A percentile compares a stretch with the other conserved stretches of the same genome.
Conservation (phyloP, 2,113 vertebrate genomes). For the Peromyscus maniculatus region DNA sequence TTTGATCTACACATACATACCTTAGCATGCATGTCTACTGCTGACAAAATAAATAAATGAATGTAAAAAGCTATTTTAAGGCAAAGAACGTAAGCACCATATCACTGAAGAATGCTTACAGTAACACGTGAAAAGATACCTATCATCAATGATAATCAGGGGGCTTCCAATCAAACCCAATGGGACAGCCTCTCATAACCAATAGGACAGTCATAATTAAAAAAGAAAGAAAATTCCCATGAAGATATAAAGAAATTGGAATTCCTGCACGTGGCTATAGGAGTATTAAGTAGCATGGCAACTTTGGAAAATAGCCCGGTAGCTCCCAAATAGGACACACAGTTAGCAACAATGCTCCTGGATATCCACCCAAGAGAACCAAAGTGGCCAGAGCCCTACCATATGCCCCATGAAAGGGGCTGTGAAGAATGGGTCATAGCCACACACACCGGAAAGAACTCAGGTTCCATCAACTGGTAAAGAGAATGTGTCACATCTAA, state of each 20-base stretch:
- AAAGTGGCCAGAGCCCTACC: background rate
- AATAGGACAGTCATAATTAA: background rate
- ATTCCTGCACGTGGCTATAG: background rate
- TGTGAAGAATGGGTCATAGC: background rate
- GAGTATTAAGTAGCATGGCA: background rate
- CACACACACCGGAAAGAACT: background rate
- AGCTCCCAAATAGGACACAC: background rate
- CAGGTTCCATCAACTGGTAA: background rate
- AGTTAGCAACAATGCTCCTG: too few species aligned
- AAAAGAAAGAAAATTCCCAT: background rate
- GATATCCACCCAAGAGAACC: background rate
- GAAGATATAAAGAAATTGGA: background rate
- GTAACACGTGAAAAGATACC: background rate
- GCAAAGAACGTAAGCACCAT: background rate
- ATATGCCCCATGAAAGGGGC: accelerated
- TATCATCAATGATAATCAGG: background rate
- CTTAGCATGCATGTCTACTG: background rate
- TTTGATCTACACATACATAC: background rate
- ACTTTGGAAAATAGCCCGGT: background rate
- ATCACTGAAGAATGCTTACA: background rate
- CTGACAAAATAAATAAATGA: background rate
- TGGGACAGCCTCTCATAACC: background rate
- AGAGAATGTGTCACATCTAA: background rate
- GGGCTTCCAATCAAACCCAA: background rate
- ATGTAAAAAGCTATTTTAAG: background rate